Evolutionary conservation across 2,113 vertebrate genomes (phyloP), one percentile per base, ranked within the genome.

Genomic region (Diadophis punctatus): DNA sequence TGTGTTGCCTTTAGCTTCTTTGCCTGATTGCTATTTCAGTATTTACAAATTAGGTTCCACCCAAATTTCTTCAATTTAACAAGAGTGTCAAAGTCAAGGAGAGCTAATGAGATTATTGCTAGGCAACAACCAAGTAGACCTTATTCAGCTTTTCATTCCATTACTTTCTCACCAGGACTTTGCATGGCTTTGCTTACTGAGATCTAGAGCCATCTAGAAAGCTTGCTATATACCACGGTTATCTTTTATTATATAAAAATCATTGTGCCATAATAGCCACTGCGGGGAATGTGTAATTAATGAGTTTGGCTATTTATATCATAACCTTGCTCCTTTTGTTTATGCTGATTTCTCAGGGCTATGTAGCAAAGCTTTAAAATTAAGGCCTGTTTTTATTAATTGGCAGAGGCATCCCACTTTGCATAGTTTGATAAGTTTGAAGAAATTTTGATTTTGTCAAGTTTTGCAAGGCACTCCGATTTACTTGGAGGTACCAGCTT

Each of bases 131-230:
- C 90, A 96, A 95, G 90, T 86, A 92, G 98, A 98, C 98, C 98
- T 98, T 98, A 98, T 98, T 98, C 97, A 96, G 93, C 96, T 96
- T 96, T 94, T 93, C 74, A 22, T n/a, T 94, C 92, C 34, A 60
- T 43, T 25, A 0, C 94, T 49, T 92, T 93, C 90, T 89, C 53
- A 92, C 56, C 95, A 93, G 96, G 97, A 96, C 97, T 97, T 97
- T 97, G 97, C 92, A 96, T 96, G 97, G 90, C 80, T 95, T 96
- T 90, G 53, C 20, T 93, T 92, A 91, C 58, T 93, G 96, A 94
- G 94, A 95, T 95, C 88, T 89, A 96, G 97, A 97, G 97, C 96
- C 96, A 89, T 93, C 91, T 90, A 58, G 84, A 80, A 96, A 90
- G 53, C 3, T 90, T 94, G 95, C 93, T 91, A 86, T 87, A 93